These are phyloP conservation scores for Netelia virgata DNA, from an alignment of 2,888 invertebrate genomes.

Conservation along the genomic window DNA sequence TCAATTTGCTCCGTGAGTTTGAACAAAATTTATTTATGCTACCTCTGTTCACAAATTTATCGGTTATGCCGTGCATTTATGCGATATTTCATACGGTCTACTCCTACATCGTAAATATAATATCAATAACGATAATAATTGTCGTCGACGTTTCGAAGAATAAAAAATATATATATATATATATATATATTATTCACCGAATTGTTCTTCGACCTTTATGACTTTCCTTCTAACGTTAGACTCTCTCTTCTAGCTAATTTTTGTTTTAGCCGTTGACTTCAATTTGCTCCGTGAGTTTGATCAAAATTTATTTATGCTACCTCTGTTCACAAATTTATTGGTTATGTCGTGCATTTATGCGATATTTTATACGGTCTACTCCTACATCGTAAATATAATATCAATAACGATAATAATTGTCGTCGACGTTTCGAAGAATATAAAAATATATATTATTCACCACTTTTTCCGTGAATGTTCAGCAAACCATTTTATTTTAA, in stretches of 20 bases:
- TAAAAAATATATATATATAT: too few relatives aligned
- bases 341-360: conserved; percentile 74
- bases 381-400: neutral
- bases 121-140: neutral
- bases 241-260: too few relatives aligned
- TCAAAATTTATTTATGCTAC: conserved; percentile 68
- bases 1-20: neutral
- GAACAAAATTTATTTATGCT: conserved; percentile 68
- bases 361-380: conserved; percentile 32
- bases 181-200: too few relatives aligned
- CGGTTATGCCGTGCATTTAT: conserved; percentile 75
- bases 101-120: neutral
- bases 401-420: neutral
- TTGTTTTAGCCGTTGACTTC: neutral
- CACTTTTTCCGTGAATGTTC: too few relatives aligned
- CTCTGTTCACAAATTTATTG: conserved; percentile 78
- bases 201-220: too few relatives aligned
- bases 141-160: neutral
- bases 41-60: conserved; percentile 78
- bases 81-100: conserved; percentile 40
- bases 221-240: too few relatives aligned
- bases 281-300: neutral
- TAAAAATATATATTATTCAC: too few relatives aligned
- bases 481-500: too few relatives aligned
- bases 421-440: neutral